A percentile compares a stretch with the other conserved stretches of the same genome.
These are phyloP conservation scores for Gallinago paraguaiae DNA, from an alignment of 2,113 vertebrate species.

Conservation along the genomic window DNA sequence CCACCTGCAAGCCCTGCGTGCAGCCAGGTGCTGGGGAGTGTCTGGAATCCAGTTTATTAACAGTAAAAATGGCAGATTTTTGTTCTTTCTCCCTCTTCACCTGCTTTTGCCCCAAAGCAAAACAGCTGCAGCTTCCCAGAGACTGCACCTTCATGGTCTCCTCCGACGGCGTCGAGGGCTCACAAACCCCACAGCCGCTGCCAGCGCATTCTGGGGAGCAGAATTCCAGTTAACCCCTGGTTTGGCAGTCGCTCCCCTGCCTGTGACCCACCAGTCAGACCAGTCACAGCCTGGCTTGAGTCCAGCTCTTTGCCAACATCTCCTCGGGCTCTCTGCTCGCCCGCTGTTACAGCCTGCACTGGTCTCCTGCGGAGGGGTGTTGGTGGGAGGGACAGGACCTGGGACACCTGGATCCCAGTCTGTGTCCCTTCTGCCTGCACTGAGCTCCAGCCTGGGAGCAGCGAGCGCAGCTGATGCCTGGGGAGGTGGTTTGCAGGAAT, in stretches of 20 bases:
- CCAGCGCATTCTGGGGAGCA: neutral
- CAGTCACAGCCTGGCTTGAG: neutral
- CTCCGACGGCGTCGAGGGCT: accelerated
- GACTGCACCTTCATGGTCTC: neutral
- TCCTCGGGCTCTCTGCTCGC: neutral
- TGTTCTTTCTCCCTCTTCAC: neutral
- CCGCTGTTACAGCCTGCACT: neutral
- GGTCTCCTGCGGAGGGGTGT: neutral
- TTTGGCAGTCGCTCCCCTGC: neutral
- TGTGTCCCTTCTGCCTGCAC: neutral
- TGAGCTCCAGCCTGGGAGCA: neutral
- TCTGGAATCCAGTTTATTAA: neutral
- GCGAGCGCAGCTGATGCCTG: neutral
- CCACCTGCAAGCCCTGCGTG: accelerated
- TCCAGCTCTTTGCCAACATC: neutral
- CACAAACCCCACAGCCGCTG: neutral
- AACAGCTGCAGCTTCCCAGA: neutral
- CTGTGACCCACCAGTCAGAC: neutral
- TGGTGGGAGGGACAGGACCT: neutral
- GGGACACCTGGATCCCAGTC: neutral
- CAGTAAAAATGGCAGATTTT: neutral
- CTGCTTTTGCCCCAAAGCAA: neutral
- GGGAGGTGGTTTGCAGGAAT: neutral
- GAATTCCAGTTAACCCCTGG: neutral
- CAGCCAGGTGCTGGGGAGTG: neutral